Evolutionary conservation across 2,113 vertebrate genomes (phyloP), one percentile per base, ranked within the genome.

Genomic region (Abramis brama): DNA sequence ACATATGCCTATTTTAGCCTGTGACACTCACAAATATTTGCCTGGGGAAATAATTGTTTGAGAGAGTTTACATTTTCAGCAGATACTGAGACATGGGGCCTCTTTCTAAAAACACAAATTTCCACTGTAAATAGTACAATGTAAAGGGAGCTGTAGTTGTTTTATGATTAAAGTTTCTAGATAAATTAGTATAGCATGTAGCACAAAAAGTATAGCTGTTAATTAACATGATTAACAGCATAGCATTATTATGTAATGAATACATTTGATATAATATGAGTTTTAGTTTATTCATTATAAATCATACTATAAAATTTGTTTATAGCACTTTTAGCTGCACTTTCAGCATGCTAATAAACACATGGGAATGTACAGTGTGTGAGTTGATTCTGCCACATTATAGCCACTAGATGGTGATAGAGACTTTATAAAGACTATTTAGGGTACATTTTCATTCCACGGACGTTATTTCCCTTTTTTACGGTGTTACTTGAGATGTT

Each of bases 1-100:
- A 89, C 73, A 90, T 91, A 90, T 89, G 86, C 85, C 66, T 59
- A 90, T 73, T 92, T 92, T 92, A 84, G 80, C 84, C 82, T 30
- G 76, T 47, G 79, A 89, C 83, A 85, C 4, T 33, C 87, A 82
- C 70, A 82, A 3, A 25, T 33, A 62, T 74, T 73, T 68, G 76
- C 33, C 73, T 23, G 6, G 75, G 52, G 87, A 85, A 86, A 23
- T 70, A 27, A 82, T 86, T 39, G 71, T 81, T 23, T 81, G 75
- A 43, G 27, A 86, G 27, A 77, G 52, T 87, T 88, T 84, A 70
- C 21, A 68, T 82, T 82, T 70, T 52, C 80, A 68, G 80, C 80
- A 60, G 45, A 88, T 73, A 89, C 47, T 79, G 79, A 59, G 84
- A 27, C 60, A 86, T 23, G 45, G 6, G 27, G 19, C 45, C 62